Percentiles rank a stretch among this genome's conserved stretches.
Evolutionary conservation across 2,797 vertebrate species (phyloP).

Genomic region (Rhadinocentrus ornatus): DNA sequence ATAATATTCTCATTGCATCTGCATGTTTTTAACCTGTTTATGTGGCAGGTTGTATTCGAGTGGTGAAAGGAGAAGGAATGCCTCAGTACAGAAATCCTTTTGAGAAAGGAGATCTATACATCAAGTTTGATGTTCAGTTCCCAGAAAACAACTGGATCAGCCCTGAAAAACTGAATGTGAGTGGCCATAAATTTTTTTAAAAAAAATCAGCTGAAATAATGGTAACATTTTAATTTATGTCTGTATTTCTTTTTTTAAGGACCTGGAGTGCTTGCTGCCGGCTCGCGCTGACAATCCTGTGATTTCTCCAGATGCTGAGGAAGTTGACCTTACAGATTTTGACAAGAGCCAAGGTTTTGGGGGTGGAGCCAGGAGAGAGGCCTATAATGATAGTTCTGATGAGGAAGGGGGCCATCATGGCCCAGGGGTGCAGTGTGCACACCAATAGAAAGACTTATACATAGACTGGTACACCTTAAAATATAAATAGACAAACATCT

Average conservation of each 20-base stretch:
- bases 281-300: conserved; percentile 91
- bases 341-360: conserved; percentile 91
- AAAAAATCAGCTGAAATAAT: conserved; percentile 1
- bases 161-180: conserved; percentile 95
- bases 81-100: conserved; percentile 98
- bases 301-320: conserved; percentile 92
- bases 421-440: conserved; percentile 97
- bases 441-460: conserved; percentile 88
- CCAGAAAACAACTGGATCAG: conserved; percentile 99
- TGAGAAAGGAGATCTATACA: conserved; percentile 97
- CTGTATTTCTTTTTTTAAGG: conserved; percentile 77
- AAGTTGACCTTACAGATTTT: conserved; percentile 96
- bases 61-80: conserved; percentile 97
- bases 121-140: conserved; percentile 98
- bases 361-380: conserved; percentile 92
- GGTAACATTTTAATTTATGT: background rate
- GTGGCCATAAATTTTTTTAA: conserved; percentile 46
- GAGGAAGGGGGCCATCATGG: conserved; percentile 95
- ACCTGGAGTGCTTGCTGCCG: conserved; percentile 96
- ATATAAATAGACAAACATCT: conserved; percentile 59
- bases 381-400: conserved; percentile 97
- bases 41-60: conserved; percentile 88
- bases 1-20: background rate
- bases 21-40: conserved; percentile 12
- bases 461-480: conserved; percentile 55